Evolutionary conservation across 2,797 vertebrate species (phyloP), one percentile per base, ranked within the genome.

Genomic region (Calcarius lapponicus): DNA sequence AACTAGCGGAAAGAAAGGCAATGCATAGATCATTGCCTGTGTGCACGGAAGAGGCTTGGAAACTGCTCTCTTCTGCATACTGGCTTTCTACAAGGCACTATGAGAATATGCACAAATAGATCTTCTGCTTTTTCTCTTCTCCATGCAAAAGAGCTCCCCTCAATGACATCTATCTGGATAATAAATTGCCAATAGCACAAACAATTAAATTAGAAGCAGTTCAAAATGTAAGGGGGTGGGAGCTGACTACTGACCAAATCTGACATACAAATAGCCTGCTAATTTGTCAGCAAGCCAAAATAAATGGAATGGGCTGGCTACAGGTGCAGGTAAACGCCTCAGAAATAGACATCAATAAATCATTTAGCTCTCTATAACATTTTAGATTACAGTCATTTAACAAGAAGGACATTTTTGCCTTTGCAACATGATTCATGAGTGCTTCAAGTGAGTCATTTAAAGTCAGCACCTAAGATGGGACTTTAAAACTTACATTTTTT

Each of bases 211-310:
- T 90, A 92, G 90, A 95, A 95, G 70, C 72, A 91, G 88, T 66
- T 94, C 64, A 76, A 81, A 92, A 85, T 62, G 81, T 86, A 88
- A 92, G 22, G 71, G 20, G 83, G 71, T 80, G 88, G 94, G 86
- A 90, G 42, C 51, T 80, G 80, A 92, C 64, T 91, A 66, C 84
- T 84, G 90, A 94, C 93, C 91, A 96, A 88, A 93, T 72, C 64
- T 92, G 92, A 92, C 93, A 85, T 53, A 93, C 74, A 93, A 95
- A 83, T 72, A 93, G 81, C 51, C 88, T 80, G 86, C 85, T 96
- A 95, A 95, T 95, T 96, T 96, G 88, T 92, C 91, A 95, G 66
- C 61, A 78, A 94, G 75, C 48, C 92, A 94, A 96, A 96, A 88
- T 87, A 93, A 95, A 96, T 91, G 70, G 88, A 96, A 95, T 72